Conservation (phyloP, 2,888 invertebrate genomes). For the Trimorus sp. region DNA sequence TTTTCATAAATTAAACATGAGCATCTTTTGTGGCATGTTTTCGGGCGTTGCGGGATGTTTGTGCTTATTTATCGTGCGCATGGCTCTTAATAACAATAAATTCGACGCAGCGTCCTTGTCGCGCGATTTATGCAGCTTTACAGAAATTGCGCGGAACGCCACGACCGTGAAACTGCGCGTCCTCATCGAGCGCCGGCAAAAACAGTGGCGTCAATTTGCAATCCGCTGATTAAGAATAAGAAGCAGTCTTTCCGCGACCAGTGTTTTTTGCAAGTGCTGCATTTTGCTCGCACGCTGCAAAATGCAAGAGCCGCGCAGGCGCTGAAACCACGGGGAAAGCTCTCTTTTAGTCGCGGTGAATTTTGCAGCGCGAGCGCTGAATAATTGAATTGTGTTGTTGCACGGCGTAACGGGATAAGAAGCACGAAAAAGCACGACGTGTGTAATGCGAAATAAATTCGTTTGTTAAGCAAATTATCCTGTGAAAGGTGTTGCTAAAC, state of each 20-base stretch:
- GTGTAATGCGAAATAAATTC: neutral
- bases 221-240: constrained; percentile 22
- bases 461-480: too few species aligned
- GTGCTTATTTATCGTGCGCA: constrained; percentile 25
- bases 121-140: constrained; percentile 25
- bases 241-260: too few species aligned
- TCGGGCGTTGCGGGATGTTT: constrained; percentile 7
- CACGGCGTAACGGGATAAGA: neutral
- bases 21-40: constrained; percentile 23
- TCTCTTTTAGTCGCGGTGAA: too few species aligned
- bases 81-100: constrained; percentile 41
- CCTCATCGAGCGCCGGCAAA: constrained; percentile 1
- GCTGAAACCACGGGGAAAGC: too few species aligned
- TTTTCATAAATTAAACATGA: constrained; percentile 53
- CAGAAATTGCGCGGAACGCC: constrained; percentile 26
- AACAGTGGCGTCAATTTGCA: constrained; percentile 18
- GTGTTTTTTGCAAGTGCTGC: too few species aligned
- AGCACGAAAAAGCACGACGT: neutral
- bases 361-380: neutral
- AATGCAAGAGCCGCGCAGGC: too few species aligned
- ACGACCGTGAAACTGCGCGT: constrained; percentile 1
- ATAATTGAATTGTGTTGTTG: constrained; percentile 25
- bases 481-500: too few species aligned
- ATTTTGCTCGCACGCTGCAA: too few species aligned
- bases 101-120: constrained; percentile 27